Conservation (phyloP, 2,888 invertebrate genomes). For the Hyalella azteca region DNA sequence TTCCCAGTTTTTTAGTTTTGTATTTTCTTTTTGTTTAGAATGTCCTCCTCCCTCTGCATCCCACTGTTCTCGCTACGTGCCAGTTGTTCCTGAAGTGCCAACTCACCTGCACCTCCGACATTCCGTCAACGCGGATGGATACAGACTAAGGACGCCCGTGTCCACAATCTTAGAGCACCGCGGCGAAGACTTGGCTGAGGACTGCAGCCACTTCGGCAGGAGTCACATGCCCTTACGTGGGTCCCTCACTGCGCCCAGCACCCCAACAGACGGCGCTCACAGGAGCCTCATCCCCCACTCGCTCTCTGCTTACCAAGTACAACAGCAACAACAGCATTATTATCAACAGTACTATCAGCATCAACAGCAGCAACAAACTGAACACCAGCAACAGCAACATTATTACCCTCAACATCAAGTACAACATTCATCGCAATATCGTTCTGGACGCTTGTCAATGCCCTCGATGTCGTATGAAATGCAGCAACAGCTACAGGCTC, state of each 20-base stretch:
- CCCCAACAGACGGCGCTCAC: not conserved
- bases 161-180: conserved; percentile 6
- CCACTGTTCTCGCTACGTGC: not conserved
- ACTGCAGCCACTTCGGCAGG: not conserved
- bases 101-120: not conserved
- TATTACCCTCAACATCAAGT: not conserved
- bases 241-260: conserved; percentile 20
- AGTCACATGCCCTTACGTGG: not conserved
- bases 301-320: conserved; percentile 4
- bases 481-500: conserved; percentile 6
- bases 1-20: too few species aligned
- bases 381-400: conserved; percentile 1
- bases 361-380: not conserved
- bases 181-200: not conserved
- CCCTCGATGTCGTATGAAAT: not conserved
- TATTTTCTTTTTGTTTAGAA: not conserved
- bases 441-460: not conserved
- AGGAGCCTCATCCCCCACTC: conserved; percentile 27
- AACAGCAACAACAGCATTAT: not conserved
- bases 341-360: not conserved
- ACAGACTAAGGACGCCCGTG: not conserved
- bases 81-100: not conserved
- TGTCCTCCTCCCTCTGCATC: not conserved
- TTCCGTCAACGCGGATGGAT: not conserved
- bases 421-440: not conserved